Evolutionary conservation across 2,888 invertebrate genomes (phyloP).

Genomic region (Drosophila infuscata): DNA sequence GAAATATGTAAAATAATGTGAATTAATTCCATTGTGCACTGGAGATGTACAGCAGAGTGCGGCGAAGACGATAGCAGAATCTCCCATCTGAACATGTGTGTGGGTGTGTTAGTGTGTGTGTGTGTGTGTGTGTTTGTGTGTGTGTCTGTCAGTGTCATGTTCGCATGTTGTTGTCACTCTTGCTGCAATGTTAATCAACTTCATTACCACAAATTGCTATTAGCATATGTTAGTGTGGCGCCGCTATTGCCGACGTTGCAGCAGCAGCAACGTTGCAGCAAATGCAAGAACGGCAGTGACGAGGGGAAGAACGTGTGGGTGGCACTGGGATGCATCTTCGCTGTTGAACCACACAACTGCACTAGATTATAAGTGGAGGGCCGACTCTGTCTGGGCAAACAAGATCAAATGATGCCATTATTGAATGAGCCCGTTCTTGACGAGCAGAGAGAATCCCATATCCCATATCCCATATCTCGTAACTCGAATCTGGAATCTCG

Average conservation of each 20-base stretch:
- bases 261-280: conserved; percentile 10
- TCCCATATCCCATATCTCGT: neutral
- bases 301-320: neutral
- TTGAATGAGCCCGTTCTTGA: conserved; percentile 19
- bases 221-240: conserved; percentile 79
- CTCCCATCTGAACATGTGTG: conserved; percentile 12
- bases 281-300: conserved; percentile 10
- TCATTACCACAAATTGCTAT: conserved; percentile 82
- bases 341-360: conserved; percentile 52
- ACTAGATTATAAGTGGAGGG: conserved; percentile 49
- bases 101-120: conserved; percentile 7
- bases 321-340: neutral
- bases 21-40: conserved; percentile 24
- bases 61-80: conserved; percentile 26
- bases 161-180: conserved; percentile 76
- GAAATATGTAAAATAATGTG: neutral
- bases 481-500: neutral
- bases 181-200: conserved; percentile 81
- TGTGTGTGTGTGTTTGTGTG: conserved; percentile 6
- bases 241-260: conserved; percentile 44
- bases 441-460: neutral
- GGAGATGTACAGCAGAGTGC: conserved; percentile 17
- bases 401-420: conserved; percentile 77
- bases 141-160: conserved; percentile 50
- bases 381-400: conserved; percentile 40